These are phyloP conservation scores for Amphiprion clarkii DNA, from an alignment of 2,797 vertebrate species.

Conservation along the genomic window DNA sequence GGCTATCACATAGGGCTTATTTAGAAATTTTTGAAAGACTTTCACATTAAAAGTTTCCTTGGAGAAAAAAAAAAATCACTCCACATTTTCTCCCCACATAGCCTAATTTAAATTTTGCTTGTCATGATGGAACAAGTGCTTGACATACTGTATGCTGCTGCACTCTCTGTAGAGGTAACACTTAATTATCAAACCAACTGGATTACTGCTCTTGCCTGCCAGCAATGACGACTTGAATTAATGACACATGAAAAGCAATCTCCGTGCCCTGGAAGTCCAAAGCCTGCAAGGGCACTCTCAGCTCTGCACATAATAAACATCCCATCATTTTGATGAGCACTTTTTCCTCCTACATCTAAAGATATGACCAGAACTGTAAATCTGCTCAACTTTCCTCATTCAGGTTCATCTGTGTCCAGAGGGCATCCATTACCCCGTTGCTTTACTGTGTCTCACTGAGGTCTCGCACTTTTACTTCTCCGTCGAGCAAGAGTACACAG, in stretches of 20 bases:
- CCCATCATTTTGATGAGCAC: conserved; percentile 70
- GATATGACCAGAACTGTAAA: conserved; percentile 75
- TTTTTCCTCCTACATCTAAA: conserved; percentile 67
- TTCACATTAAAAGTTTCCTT: too few relatives aligned
- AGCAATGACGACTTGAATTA: conserved; percentile 84
- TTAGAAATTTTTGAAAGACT: background rate
- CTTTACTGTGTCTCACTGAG: conserved; percentile 38
- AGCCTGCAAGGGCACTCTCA: conserved; percentile 78
- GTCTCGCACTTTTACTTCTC: conserved; percentile 37
- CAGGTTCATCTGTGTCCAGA: conserved; percentile 58
- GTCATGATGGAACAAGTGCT: conserved; percentile 62
- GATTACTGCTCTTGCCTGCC: conserved; percentile 78
- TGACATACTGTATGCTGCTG: conserved; percentile 61
- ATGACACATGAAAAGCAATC: conserved; percentile 87
- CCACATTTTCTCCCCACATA: background rate
- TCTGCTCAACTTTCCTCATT: conserved; percentile 72
- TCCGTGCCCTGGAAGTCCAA: conserved; percentile 68
- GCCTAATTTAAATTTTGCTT: conserved; percentile 55
- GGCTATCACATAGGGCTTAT: background rate
- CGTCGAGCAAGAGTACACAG: background rate
- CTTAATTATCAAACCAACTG: conserved; percentile 84
- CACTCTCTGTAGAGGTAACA: conserved; percentile 71
- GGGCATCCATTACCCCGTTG: conserved; percentile 57
- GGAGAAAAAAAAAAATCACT: too few relatives aligned
- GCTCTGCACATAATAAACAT: conserved; percentile 81